phyloP scores from a whole-genome alignment of 2,888 invertebrate species.

The Venusia cambrica region DNA sequence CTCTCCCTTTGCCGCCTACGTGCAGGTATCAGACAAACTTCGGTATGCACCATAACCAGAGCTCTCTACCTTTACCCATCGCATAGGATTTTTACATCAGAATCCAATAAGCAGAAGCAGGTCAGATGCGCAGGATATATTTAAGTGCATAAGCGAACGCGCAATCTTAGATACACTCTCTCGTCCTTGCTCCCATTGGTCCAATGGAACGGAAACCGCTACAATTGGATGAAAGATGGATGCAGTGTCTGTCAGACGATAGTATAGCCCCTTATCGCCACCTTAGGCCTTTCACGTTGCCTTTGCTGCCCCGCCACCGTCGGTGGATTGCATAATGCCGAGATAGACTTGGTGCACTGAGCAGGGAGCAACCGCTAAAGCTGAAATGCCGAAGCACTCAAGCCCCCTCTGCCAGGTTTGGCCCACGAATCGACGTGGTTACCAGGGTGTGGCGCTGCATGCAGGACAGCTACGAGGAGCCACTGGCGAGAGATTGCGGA shows the following conservation, averaged over 20 bases:
- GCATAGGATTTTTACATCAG: neutral
- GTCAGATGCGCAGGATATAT: constrained; percentile 3
- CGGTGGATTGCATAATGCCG: neutral
- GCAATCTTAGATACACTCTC: constrained; percentile 1
- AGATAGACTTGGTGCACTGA: too few species aligned
- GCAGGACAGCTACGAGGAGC: too few species aligned
- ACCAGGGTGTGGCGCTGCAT: too few species aligned
- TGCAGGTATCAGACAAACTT: constrained; percentile 2
- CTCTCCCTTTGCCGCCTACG: constrained; percentile 1
- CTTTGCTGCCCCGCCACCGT: neutral
- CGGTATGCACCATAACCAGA: constrained; percentile 1
- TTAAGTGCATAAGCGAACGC: constrained; percentile 1
- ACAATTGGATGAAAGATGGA: neutral
- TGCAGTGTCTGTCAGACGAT: neutral
- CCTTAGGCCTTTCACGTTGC: neutral
- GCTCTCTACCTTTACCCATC: constrained; percentile 1
- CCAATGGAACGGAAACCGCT: too few species aligned
- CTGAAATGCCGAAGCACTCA: too few species aligned
- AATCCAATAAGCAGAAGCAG: neutral
- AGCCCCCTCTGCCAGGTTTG: too few species aligned
- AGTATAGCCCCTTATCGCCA: neutral
- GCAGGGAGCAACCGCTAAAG: too few species aligned
- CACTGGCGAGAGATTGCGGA: too few species aligned
- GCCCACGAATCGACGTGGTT: too few species aligned
- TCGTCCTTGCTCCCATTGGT: neutral